phyloP scores from a whole-genome alignment of 2,113 vertebrate species.

The Pogonocichla stellata region DNA sequence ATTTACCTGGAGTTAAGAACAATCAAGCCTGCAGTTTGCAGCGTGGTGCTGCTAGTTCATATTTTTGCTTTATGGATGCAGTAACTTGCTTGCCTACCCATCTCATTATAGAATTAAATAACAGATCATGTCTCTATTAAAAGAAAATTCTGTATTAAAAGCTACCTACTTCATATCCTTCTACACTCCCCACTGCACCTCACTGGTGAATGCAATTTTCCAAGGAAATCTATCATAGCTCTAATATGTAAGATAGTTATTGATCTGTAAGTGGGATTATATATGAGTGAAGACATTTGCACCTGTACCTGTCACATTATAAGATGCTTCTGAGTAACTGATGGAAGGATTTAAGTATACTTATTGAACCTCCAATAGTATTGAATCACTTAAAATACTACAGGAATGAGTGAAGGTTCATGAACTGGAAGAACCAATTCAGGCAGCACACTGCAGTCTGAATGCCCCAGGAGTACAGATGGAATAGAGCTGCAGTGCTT shows the following conservation, averaged over 20 bases:
- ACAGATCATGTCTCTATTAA: not conserved
- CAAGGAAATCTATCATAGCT: not conserved
- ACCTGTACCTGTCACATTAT: not conserved
- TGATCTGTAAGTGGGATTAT: not conserved
- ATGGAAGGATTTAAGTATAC: not conserved
- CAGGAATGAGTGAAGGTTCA: not conserved
- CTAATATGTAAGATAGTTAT: not conserved
- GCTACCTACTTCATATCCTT: not conserved
- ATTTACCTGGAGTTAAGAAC: not conserved
- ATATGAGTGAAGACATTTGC: not conserved
- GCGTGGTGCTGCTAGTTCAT: not conserved
- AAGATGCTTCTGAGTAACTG: not conserved
- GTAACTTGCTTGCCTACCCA: not conserved
- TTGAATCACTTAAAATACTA: not conserved
- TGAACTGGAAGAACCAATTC: not conserved
- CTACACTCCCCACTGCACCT: not conserved
- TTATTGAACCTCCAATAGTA: not conserved
- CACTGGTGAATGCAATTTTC: not conserved
- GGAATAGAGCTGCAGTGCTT: not conserved
- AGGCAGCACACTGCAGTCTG: not conserved
- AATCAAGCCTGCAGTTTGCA: not conserved
- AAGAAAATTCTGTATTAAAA: not conserved
- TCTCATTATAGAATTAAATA: not conserved
- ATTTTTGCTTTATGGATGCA: not conserved
- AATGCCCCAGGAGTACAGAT: not conserved